Percentiles rank a stretch among this genome's conserved stretches.
Conservation (phyloP, 2,888 invertebrate species). For the Noctua comes region DNA sequence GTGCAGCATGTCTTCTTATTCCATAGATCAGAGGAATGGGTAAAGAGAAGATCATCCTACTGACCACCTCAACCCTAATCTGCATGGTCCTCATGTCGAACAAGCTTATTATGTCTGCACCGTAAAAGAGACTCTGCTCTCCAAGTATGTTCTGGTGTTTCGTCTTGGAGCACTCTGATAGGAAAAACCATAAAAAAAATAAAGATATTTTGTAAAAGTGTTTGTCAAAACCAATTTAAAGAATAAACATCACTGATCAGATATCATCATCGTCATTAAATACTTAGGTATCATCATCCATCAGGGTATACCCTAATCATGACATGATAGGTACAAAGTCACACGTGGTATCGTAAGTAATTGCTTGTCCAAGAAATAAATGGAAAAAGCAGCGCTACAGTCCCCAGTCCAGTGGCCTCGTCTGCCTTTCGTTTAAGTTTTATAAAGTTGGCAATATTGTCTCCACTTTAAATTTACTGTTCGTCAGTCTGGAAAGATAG, state of each 20-base stretch:
- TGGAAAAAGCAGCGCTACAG: neutral
- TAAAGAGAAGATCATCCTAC: neutral
- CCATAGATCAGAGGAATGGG: neutral
- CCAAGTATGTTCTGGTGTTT: too few species aligned
- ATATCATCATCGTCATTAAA: too few species aligned
- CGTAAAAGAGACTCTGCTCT: neutral
- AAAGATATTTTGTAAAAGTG: neutral
- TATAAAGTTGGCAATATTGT: constrained; percentile 25
- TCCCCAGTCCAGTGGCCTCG: neutral
- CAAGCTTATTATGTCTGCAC: neutral
- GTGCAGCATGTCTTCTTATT: neutral
- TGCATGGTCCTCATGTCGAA: too few species aligned
- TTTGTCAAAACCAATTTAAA: neutral
- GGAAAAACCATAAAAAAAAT: neutral
- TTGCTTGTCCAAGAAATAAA: constrained; percentile 7
- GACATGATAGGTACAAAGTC: neutral
- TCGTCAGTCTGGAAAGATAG: constrained; percentile 41
- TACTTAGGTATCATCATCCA: neutral
- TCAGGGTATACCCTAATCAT: neutral
- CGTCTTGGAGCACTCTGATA: too few species aligned
- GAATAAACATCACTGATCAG: neutral
- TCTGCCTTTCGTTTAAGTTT: constrained; percentile 21
- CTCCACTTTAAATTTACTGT: constrained; percentile 41
- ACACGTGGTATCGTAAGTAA: neutral
- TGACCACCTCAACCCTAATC: neutral